Evolutionary conservation across 1,140 invertebrate genomes (phyloP), one percentile per base, ranked within the genome.

Genomic region (Aphelenchoides fujianensis): DNA sequence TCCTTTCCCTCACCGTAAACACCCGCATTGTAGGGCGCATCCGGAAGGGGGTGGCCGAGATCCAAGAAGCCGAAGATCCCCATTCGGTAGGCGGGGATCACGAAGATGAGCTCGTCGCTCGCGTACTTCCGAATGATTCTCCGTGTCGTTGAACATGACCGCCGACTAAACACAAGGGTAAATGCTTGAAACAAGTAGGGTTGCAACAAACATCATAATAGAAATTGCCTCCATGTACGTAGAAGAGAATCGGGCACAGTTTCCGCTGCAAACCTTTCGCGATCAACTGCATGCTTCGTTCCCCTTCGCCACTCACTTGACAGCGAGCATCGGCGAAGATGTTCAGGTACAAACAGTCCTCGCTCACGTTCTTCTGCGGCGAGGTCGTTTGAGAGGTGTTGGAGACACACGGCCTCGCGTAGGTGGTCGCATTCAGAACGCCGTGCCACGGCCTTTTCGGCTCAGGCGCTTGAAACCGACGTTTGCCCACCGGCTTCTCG

Each of bases 401-500:
- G 32, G 72, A 70, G 12, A 74, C 41, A 53, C 77, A 79, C 27
- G 77, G 80, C 19, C 80, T 34, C 48, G 93, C 93, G 77, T 89
- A 88, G 80, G 87, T 87, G 0, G 91, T 94, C 0, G 92, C 89
- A 72, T 88, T 81, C 28, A 80, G 76, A 79, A 91, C 88, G 32
- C 91, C 89, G 5, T 90, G 89, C 94, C 94, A 96, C 55, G 88
- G 88, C 76, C 93, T 91, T 2, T 89, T 88, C 0, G 92, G 92
- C 71, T 90, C 86, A 1, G 94, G 93, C 85, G 93, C 92, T 67
- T 91, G 89, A 86, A 96, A 97, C 72, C 95, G 88, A 55, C 94
- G 86, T 62, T 91, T 89, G 81, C 92, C 93, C 28, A 94, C 64
- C 0, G 94, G 94, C 82, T 95, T 95, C 85, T 95, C 91, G 53